Evolutionary conservation across 92 coral and sea anemone genomes (phyloP), one percentile per base, ranked within the genome.

Genomic region (Ricordea florida): DNA sequence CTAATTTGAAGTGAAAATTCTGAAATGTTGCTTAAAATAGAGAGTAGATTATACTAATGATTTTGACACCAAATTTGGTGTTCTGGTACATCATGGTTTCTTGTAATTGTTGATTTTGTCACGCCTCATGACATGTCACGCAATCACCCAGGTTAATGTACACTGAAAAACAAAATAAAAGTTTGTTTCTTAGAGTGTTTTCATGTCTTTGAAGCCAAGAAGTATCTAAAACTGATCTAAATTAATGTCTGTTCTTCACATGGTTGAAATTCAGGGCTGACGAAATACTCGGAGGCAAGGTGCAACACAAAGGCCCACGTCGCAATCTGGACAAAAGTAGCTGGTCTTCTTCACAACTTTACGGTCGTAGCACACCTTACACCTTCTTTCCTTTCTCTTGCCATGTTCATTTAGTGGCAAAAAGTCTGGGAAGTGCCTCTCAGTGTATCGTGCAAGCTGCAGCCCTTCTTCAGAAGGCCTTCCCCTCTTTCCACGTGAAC

Each of bases 401-500:
- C 82, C 76, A 4, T 47, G 61, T 10, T 42, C 75, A 62, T 75
- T 75, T 14, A 64, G 0, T 6, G 82, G 75, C 16, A 75, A 37
- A 28, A 33, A 32, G 3, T 75, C 74, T 17, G 63, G 77, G 42
- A 75, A 75, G 28, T 75, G 82, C 33, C 79, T 58, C 4, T 72
- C 66, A 9, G 3, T 22, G 34, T 58, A 32, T 1, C 66, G 29
- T 20, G 4, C 41, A 26, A 31, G 66, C 0, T 1, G 0, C 66
- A 17, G 37, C 46, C 34, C 66, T 1, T 58, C 79, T 14, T 52
- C 33, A 31, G 84, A 78, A 0, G 66, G 77, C 25, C 75, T 31
- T 30, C 83, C 83, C 5, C 0, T 57, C 34, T 33, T 16, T 24
- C 44, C 62, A 38, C 61, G 61, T 0, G 55, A 30, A 0, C 76